Percentiles rank a stretch among this genome's conserved stretches.
phyloP scores from a whole-genome alignment of 2,888 invertebrate genomes.

The Plebejus argus region DNA sequence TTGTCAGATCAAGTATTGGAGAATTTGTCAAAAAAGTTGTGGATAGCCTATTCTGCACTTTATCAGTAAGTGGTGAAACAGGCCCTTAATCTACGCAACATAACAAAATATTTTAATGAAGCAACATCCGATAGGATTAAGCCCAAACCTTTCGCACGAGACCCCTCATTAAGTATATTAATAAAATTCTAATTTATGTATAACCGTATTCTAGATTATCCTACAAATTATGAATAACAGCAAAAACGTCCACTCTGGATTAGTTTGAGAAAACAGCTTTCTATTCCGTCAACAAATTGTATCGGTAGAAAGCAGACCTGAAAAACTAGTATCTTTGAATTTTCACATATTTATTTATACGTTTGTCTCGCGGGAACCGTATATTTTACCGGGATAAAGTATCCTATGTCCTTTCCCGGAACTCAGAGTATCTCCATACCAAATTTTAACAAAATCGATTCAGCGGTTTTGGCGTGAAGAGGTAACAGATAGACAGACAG shows the following conservation, averaged over 20 bases:
- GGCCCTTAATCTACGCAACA: neutral
- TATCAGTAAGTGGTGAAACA: too few species aligned
- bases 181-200: conserved; percentile 18
- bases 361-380: too few species aligned
- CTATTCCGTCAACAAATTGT: conserved; percentile 16
- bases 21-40: too few species aligned
- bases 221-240: conserved; percentile 7
- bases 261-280: neutral
- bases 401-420: too few species aligned
- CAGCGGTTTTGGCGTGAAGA: too few species aligned
- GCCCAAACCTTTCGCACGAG: conserved; percentile 4
- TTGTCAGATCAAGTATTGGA: too few species aligned
- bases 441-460: too few species aligned
- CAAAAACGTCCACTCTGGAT: neutral
- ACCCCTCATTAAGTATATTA: neutral
- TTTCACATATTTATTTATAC: too few species aligned
- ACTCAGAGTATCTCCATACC: too few species aligned
- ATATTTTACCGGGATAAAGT: too few species aligned
- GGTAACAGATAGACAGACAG: too few species aligned
- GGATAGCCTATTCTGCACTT: too few species aligned
- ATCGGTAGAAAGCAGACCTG: neutral
- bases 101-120: conserved; percentile 19
- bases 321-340: neutral
- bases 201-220: neutral
- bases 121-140: neutral